phyloP scores from a whole-genome alignment of 2,113 vertebrate species.

The Tragelaphus scriptus region DNA sequence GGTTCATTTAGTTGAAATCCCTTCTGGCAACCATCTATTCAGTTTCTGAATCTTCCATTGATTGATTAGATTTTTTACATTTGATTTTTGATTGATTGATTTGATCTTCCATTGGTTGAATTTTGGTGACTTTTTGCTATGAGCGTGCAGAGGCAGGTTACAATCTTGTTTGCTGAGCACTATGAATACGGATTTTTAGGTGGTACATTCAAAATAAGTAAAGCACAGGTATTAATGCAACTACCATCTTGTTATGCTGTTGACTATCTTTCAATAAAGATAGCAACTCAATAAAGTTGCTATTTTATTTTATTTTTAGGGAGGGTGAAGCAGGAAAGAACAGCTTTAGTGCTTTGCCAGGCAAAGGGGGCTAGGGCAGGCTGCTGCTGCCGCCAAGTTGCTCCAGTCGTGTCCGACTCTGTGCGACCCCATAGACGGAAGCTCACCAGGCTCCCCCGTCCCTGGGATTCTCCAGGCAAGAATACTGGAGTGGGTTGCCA shows the following conservation, averaged over 20 bases:
- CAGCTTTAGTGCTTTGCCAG: neutral
- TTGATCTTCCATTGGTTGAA: neutral
- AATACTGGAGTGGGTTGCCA: no score
- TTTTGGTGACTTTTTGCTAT: neutral
- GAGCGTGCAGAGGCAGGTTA: neutral
- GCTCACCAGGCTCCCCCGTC: no score
- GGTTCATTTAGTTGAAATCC: conserved; percentile 3
- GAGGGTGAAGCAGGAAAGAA: neutral
- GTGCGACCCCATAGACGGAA: no score
- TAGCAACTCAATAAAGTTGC: neutral
- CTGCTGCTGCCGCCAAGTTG: neutral
- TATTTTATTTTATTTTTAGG: neutral
- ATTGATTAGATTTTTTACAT: neutral
- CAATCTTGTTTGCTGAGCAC: neutral
- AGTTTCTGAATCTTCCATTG: neutral
- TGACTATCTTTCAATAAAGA: neutral
- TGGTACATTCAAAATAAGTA: neutral
- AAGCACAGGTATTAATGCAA: neutral
- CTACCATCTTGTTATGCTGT: neutral
- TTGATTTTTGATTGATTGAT: neutral
- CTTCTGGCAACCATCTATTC: neutral
- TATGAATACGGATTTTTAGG: neutral
- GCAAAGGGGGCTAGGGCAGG: neutral
- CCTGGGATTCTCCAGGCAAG: no score
- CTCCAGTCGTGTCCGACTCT: no score